Percentiles rank a stretch among this genome's conserved stretches.
Conservation (phyloP, 2,888 invertebrate genomes). For the Caenorhabditis drosophilae region DNA sequence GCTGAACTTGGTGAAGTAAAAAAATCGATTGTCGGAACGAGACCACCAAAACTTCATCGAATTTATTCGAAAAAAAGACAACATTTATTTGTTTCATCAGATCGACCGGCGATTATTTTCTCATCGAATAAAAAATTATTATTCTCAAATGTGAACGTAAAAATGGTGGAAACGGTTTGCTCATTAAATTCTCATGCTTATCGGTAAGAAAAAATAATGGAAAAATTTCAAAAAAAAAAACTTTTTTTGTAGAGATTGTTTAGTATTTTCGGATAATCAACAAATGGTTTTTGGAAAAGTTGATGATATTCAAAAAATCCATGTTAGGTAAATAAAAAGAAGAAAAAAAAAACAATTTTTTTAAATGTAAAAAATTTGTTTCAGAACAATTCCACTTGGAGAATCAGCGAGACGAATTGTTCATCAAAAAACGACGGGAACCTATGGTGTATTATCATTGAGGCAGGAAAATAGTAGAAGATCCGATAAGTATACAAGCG, state of each 20-base stretch:
- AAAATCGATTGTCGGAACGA: constrained; percentile 94
- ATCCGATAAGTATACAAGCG: not conserved
- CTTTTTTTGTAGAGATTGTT: constrained; percentile 68
- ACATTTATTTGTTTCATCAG: constrained; percentile 98
- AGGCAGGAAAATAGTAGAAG: constrained; percentile 79
- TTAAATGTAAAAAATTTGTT: too few species aligned
- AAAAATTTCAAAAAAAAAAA: not conserved
- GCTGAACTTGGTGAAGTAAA: constrained; percentile 82
- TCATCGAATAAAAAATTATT: constrained; percentile 75
- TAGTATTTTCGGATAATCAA: constrained; percentile 86
- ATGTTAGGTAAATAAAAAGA: too few species aligned
- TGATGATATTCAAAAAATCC: constrained; percentile 67
- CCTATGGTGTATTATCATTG: constrained; percentile 90
- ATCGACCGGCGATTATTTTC: constrained; percentile 88
- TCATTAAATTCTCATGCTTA: constrained; percentile 93
- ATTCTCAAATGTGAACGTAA: constrained; percentile 72
- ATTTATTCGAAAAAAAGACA: constrained; percentile 78
- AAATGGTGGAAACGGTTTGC: constrained; percentile 89
- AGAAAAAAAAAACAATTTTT: too few species aligned
- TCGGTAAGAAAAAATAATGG: constrained; percentile 71
- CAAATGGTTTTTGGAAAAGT: constrained; percentile 79
- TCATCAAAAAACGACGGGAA: constrained; percentile 82
- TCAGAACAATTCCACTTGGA: constrained; percentile 83
- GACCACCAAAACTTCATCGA: constrained; percentile 88
- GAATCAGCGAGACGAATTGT: constrained; percentile 91